phyloP scores from a whole-genome alignment of 2,113 vertebrate species.

The Strigops habroptila region DNA sequence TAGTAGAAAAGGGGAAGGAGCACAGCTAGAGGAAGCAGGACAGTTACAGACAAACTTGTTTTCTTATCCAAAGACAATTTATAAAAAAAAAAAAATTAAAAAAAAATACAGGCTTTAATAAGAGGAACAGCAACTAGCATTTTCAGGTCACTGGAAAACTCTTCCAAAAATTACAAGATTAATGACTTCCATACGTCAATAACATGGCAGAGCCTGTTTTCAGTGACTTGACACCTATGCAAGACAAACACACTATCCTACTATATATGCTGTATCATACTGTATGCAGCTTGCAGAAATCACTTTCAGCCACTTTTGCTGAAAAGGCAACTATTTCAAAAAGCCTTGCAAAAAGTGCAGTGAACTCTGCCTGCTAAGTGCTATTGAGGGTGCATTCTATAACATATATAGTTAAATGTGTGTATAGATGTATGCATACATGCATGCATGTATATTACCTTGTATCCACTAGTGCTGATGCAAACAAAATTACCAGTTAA shows the following conservation, averaged over 20 bases:
- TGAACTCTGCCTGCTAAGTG: not conserved
- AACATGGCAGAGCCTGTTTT: not conserved
- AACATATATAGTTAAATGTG: not conserved
- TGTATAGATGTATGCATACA: not conserved
- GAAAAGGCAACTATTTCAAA: not conserved
- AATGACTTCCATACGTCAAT: not conserved
- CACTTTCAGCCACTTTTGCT: not conserved
- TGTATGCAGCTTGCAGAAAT: slow-evolving; percentile 47
- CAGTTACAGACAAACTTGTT: not conserved
- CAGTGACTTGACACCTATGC: not conserved
- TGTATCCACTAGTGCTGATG: not conserved
- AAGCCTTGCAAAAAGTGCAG: slow-evolving; percentile 6
- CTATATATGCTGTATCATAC: not conserved
- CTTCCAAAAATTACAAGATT: not conserved
- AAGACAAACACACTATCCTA: slow-evolving; percentile 7
- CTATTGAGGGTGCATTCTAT: not conserved
- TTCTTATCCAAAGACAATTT: not conserved
- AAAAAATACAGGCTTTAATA: not conserved
- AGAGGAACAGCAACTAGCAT: not conserved
- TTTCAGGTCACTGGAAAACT: not conserved
- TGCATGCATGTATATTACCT: not conserved
- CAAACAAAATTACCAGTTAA: slow-evolving; percentile 36
- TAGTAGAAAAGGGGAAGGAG: not conserved
- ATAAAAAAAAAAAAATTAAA: not conserved
- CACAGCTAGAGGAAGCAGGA: not conserved